Conservation (phyloP, 2,113 vertebrate species). For the Nesogale talazaci region DNA sequence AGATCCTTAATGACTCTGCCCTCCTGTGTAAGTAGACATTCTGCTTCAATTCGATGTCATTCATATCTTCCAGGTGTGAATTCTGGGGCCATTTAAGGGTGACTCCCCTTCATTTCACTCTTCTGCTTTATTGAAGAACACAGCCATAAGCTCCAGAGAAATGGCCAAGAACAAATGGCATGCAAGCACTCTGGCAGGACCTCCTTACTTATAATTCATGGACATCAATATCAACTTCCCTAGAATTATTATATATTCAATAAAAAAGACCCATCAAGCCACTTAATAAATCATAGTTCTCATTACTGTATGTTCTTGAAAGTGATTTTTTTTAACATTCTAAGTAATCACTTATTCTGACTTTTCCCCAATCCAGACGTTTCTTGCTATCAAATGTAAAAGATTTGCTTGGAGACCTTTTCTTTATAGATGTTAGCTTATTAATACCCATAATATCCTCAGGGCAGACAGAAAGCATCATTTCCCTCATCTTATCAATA, state of each 20-base stretch:
- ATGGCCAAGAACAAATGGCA: not conserved
- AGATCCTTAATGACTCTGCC: not conserved
- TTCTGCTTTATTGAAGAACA: not conserved
- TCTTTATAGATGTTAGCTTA: constrained; percentile 42
- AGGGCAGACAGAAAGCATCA: not conserved
- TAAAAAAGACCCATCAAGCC: constrained; percentile 13
- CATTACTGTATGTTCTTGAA: constrained; percentile 3
- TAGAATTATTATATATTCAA: constrained; percentile 15
- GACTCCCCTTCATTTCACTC: not conserved
- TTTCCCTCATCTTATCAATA: constrained; percentile 39
- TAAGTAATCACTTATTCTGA: constrained; percentile 42
- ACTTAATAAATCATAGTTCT: constrained; percentile 53
- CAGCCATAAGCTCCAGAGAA: not conserved
- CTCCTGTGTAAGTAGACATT: not conserved
- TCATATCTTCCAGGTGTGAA: constrained; percentile 16
- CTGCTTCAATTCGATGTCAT: not conserved
- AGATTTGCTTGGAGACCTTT: constrained; percentile 19
- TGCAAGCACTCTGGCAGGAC: not conserved
- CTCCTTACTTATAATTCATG: constrained; percentile 16
- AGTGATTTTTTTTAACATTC: constrained; percentile 35
- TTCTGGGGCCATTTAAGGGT: not conserved
- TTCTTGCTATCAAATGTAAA: constrained; percentile 48
- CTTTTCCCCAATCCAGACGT: constrained; percentile 46
- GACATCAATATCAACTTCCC: constrained; percentile 31
- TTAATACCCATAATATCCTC: constrained; percentile 46